Conservation (phyloP, 2,888 invertebrate genomes). For the Sesia apiformis region DNA sequence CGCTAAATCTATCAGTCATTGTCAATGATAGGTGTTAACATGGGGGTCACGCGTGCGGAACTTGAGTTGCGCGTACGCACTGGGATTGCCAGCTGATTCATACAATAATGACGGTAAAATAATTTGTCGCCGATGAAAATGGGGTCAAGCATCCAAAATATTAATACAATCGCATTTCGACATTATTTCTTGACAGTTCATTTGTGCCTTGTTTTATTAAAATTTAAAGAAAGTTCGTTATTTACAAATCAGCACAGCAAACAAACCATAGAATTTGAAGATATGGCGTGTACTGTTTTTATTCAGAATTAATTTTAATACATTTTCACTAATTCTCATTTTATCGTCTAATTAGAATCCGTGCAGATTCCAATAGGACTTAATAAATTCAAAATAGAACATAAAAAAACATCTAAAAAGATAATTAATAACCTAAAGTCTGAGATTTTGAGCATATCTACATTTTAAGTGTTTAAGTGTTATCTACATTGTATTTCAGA, state of each 20-base stretch:
- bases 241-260: neutral
- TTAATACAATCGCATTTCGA: slow-evolving; percentile 15
- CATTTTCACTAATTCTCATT: no score
- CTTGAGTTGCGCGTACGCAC: slow-evolving; percentile 26
- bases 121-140: slow-evolving; percentile 29
- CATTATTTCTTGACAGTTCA: slow-evolving; percentile 11
- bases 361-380: no score
- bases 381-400: no score
- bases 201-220: slow-evolving; percentile 13
- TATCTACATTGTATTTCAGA: no score
- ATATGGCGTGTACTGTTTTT: no score
- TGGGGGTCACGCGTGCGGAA: slow-evolving; percentile 55
- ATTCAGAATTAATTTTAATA: no score
- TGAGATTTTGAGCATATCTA: no score
- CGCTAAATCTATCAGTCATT: slow-evolving; percentile 13
- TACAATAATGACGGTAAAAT: slow-evolving; percentile 15
- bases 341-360: no score
- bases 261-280: no score
- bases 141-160: slow-evolving; percentile 26
- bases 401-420: no score
- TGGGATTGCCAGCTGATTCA: slow-evolving; percentile 67
- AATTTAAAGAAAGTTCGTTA: slow-evolving; percentile 30
- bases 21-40: slow-evolving; percentile 24
- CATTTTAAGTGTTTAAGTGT: no score
- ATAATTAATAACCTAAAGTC: no score